Evolutionary conservation across 2,888 invertebrate species (phyloP), one percentile per base, ranked within the genome.

Genomic region (Allophyes oxyacanthae): DNA sequence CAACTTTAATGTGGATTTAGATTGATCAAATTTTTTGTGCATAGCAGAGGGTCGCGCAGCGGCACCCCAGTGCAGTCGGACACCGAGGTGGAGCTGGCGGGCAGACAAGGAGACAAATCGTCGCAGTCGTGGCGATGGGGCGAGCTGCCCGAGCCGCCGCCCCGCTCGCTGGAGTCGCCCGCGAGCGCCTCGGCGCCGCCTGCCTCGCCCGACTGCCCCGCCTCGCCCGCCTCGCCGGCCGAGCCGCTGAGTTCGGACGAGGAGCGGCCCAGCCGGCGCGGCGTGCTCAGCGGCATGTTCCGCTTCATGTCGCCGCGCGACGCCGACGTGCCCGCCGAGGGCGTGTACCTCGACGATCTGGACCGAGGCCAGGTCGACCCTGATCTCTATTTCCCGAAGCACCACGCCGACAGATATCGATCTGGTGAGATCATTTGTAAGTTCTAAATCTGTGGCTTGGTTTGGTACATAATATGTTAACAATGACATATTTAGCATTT

Each of bases 61-160:
- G 96, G 96, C 66, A 97, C 98, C 10, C 98, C 98, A 6, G 96
- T 97, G 62, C 98, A 98, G 87, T 99, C 99, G 37, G 99, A 99
- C 89, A 98, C 99, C 0, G 99, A 99, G 86, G 97, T 98, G 82
- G 99, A 99, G 89, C 92, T 96, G 80, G 95, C 95, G 61, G 93
- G 85, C 52, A 9, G 76, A 73, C n/a, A 82, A 15, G 91, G 88
- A 1, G 92, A 93, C 73, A 94, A 96, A 82, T 89, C 88, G 15
- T 94, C 92, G 54, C 97, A 97, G 82, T 97, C 97, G 53, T 98
- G 98, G 98, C 96, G 97, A 72, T 97, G 98, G 98, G 98, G 98
- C 14, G 98, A 98, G 85, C 91, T 98, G 70, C 98, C 98, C 0
- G 94, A 92, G 72, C 94, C 94, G 13, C 92, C 91, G 0, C 86